Evolutionary conservation across 2,888 invertebrate species (phyloP).

Genomic region (Protonemura montana): DNA sequence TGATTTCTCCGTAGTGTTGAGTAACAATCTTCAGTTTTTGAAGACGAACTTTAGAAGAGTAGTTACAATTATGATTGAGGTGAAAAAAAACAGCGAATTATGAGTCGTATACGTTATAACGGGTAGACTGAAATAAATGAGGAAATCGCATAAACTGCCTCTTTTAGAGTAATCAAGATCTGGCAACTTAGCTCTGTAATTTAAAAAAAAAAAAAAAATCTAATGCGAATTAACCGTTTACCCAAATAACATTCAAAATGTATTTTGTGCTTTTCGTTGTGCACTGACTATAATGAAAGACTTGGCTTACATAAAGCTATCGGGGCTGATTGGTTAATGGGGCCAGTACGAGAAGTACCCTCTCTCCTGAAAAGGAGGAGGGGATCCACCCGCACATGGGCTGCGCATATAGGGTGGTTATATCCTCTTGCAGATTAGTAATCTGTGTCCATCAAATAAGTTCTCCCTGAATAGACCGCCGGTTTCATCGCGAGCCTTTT

Average conservation of each 20-base stretch:
- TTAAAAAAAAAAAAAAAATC: too few relatives aligned
- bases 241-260: not conserved
- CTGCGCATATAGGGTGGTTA: not conserved
- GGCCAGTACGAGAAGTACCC: constrained; percentile 1
- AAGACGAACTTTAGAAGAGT: not conserved
- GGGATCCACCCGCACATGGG: not conserved
- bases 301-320: constrained; percentile 12
- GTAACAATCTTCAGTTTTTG: not conserved
- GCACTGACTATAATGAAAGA: not conserved
- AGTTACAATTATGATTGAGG: not conserved
- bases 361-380: not conserved
- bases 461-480: not conserved
- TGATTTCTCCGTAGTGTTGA: not conserved
- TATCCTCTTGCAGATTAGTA: constrained; percentile 23
- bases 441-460: constrained; percentile 13
- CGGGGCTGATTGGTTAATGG: constrained; percentile 30
- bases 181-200: too few relatives aligned
- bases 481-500: constrained; percentile 5
- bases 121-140: too few relatives aligned
- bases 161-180: too few relatives aligned
- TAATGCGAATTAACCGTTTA: not conserved
- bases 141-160: too few relatives aligned
- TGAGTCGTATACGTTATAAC: not conserved
- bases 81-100: not conserved
- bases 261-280: not conserved